A percentile compares a stretch with the other conserved stretches of the same genome.
Conservation (phyloP, 2,113 vertebrate genomes). For the Leptosomus discolor region DNA sequence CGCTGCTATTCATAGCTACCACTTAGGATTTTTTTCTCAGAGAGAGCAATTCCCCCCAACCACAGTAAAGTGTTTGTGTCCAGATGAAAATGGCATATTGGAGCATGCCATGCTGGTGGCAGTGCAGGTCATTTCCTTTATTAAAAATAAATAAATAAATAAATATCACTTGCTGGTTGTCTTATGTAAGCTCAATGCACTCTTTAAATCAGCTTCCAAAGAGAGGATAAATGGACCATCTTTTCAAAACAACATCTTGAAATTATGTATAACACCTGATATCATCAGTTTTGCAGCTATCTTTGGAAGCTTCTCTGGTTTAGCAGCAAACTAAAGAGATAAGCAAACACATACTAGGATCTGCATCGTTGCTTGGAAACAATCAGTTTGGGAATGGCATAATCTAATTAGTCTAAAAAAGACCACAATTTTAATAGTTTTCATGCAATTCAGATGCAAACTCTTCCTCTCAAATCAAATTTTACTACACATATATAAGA, state of each 20-base stretch:
- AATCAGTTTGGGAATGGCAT: slow-evolving; percentile 58
- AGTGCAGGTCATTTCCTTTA: background rate
- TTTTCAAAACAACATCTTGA: slow-evolving; percentile 6
- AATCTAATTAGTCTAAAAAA: slow-evolving; percentile 37
- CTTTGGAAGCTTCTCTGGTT: slow-evolving; percentile 31
- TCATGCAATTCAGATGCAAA: slow-evolving; percentile 46
- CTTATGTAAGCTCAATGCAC: rapidly evolving
- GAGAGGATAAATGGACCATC: background rate
- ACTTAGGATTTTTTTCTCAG: background rate
- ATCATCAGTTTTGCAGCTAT: slow-evolving; percentile 34
- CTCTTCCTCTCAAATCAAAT: slow-evolving; percentile 46
- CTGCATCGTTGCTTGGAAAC: slow-evolving; percentile 73
- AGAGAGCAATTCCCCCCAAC: background rate
- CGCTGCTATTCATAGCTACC: rapidly evolving
- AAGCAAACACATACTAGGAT: slow-evolving; percentile 32
- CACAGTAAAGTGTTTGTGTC: background rate
- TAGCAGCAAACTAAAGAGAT: slow-evolving; percentile 36
- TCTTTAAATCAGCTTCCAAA: background rate
- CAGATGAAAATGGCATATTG: background rate
- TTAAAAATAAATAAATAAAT: background rate
- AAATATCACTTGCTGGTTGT: background rate
- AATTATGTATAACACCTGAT: slow-evolving; percentile 31
- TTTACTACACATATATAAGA: background rate
- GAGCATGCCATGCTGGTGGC: background rate
- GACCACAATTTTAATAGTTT: slow-evolving; percentile 60